Conservation (phyloP, 1,140 invertebrate genomes). For the Caerostris extrusa region DNA sequence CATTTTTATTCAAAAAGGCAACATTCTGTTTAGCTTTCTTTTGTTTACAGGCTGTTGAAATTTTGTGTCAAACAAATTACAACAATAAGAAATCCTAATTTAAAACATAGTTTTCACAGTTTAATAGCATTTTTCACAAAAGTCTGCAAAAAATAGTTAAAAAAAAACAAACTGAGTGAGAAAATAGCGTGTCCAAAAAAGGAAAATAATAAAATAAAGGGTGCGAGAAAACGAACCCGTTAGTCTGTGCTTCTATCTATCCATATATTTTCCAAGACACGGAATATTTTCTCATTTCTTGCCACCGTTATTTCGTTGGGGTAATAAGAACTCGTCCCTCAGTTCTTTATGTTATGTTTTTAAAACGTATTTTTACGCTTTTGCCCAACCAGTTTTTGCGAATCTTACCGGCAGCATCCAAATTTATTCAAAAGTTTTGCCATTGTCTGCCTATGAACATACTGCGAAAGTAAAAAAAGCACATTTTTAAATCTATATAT, state of each 20-base stretch:
- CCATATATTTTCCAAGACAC: slow-evolving; percentile 16
- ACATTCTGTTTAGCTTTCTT: not conserved
- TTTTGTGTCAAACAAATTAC: not conserved
- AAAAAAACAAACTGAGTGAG: not conserved
- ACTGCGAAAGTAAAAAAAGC: not conserved
- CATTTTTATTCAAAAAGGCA: not conserved
- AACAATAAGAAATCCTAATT: not conserved
- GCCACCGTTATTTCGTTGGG: slow-evolving; percentile 11
- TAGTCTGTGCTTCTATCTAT: not conserved
- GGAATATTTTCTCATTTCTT: slow-evolving; percentile 37
- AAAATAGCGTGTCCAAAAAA: slow-evolving; percentile 18
- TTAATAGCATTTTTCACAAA: not conserved
- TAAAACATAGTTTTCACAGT: not conserved
- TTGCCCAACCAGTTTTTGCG: slow-evolving; percentile 1
- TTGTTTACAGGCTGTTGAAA: not conserved
- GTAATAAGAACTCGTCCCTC: slow-evolving; percentile 9
- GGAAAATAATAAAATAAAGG: not conserved
- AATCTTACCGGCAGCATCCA: not conserved
- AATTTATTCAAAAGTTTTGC: slow-evolving; percentile 22
- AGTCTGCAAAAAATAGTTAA: not conserved
- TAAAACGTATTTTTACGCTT: slow-evolving; percentile 6
- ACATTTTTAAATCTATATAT: no score
- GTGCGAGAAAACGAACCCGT: not conserved
- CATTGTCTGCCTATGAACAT: not conserved
- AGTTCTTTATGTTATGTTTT: not conserved